Evolutionary conservation across 2,888 invertebrate genomes (phyloP), one percentile per base, ranked within the genome.

Genomic region (Cybosia mesomella): DNA sequence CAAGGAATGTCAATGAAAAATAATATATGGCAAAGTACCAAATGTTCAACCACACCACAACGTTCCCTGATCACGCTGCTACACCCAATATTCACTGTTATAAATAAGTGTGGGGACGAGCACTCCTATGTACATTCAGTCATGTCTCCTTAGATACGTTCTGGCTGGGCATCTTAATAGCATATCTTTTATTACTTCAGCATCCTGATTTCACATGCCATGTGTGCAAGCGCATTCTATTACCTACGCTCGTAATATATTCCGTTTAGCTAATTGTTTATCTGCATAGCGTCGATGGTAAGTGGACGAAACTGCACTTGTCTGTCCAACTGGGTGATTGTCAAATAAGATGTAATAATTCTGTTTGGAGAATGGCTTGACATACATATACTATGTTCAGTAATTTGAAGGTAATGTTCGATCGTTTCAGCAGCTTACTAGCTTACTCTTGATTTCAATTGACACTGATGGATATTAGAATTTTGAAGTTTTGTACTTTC

Each of bases 221-320:
- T 28, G 55, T 24, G 59, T n/a, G 53, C 22, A 59, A 59, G 13
- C 13, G 18, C 18, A 34, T 59, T 53, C 59, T 24, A 24, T 65
- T 34, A 65, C 58, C 65, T 58, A 58, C 58, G 59, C 58, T 28
- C 21, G n/a, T 43, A 64, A 58, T 43, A 13, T 62, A 61, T 49
- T 49, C 43, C 15, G 18, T 18, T 43, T 21, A 43, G 43, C 43
- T 64, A 64, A 64, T 64, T 64, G 58, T 64, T 58, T 64, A 39
- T 55, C 34, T 22, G 34, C n/a, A 49, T 24, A 18, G 11, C n/a
- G 55, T 34, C 55, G 24, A 34, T 55, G 18, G 55, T 24, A 55
- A 18, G 28, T 64, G 39, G 43, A 43, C 36, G 36, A 39, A 64
- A 32, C 0, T 55, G 39, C n/a, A 3, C 10, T 24, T 18, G n/a